phyloP scores from a whole-genome alignment of 1,140 invertebrate species.

The Oscheius sp. region DNA sequence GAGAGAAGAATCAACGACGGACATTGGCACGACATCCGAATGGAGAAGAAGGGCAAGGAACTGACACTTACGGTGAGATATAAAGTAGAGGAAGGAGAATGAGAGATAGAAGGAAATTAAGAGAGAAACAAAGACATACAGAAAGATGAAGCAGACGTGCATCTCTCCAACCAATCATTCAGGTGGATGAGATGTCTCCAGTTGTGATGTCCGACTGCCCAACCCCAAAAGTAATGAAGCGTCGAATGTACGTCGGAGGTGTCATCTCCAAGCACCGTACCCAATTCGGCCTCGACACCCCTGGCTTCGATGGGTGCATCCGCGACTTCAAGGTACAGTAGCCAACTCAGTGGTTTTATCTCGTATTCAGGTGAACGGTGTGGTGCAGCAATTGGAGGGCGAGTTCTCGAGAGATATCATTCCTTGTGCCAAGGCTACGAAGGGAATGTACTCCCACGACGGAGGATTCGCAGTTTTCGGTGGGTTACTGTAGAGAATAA shows the following conservation, averaged over 20 bases:
- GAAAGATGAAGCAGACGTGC: too few species aligned
- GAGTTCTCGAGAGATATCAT: conserved; percentile 46
- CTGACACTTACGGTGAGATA: background rate
- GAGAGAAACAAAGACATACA: too few species aligned
- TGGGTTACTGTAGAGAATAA: background rate
- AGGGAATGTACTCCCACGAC: conserved; percentile 47
- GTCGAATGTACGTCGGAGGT: conserved; percentile 58
- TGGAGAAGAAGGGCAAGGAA: conserved; percentile 38
- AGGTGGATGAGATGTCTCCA: conserved; percentile 44
- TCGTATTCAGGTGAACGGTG: background rate
- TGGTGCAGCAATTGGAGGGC: background rate
- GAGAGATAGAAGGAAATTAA: too few species aligned
- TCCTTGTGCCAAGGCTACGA: conserved; percentile 36
- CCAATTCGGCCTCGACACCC: conserved; percentile 19
- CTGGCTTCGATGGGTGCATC: conserved; percentile 54
- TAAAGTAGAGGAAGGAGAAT: too few species aligned
- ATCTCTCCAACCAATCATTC: too few species aligned
- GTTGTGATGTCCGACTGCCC: conserved; percentile 46
- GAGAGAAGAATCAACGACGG: conserved; percentile 48
- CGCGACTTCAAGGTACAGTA: conserved; percentile 44
- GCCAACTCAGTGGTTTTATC: background rate
- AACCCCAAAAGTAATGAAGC: conserved; percentile 52
- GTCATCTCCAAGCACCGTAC: conserved; percentile 57
- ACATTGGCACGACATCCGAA: conserved; percentile 53
- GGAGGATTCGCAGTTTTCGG: conserved; percentile 38